Percentiles rank a stretch among this genome's conserved stretches.
Conservation (phyloP, 2,113 vertebrate species). For the Cervus canadensis region DNA sequence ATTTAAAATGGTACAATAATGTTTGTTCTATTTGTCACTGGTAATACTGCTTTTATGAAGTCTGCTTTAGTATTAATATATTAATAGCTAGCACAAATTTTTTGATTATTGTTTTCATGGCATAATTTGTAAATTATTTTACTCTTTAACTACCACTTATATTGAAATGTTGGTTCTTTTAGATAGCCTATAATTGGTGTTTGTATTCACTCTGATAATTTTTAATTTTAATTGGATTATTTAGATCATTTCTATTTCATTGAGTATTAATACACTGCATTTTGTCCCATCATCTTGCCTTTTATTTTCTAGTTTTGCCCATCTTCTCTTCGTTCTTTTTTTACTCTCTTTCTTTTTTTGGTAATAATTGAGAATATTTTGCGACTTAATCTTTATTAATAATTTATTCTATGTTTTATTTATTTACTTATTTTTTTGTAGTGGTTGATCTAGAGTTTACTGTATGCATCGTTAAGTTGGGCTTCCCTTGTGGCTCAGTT, state of each 20-base stretch:
- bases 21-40: not conserved
- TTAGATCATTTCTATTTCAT: not conserved
- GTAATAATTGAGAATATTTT: not conserved
- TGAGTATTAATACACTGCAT: not conserved
- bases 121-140: not conserved
- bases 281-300: not conserved
- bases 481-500: not conserved
- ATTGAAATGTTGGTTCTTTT: not conserved
- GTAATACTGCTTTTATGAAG: not conserved
- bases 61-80: not conserved
- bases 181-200: not conserved
- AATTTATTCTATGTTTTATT: not conserved
- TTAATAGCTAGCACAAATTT: not conserved
- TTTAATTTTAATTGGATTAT: not conserved
- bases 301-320: not conserved
- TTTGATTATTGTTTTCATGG: not conserved
- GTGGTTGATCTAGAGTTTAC: not conserved
- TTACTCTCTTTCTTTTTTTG: not conserved
- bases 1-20: not conserved
- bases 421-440: not conserved
- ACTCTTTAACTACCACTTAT: not conserved
- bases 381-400: not conserved
- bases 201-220: not conserved
- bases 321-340: not conserved
- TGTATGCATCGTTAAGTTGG: not conserved